Evolutionary conservation across 1,140 invertebrate species (phyloP), one percentile per base, ranked within the genome.

Genomic region (Mercenaria mercenaria): DNA sequence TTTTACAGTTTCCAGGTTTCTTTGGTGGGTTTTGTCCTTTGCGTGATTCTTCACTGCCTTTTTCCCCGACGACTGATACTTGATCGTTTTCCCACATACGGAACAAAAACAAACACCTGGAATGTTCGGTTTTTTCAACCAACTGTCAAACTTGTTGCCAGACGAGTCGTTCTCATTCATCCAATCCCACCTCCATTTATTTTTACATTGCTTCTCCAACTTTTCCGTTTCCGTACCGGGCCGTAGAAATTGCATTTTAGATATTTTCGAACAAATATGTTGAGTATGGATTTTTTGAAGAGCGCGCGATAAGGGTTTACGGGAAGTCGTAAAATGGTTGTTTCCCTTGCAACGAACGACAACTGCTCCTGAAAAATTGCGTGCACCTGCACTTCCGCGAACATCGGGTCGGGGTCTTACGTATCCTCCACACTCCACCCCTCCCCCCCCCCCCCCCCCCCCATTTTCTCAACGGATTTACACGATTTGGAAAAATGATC

Each of bases 181-280:
- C 76, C 76, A 79, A 52, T 79, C 43, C 76, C 76, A 79, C 20
- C 76, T 50, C 76, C 76, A 79, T 41, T 79, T 79, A 34, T 79
- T 79, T 32, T 74, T 74, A 11, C 11, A 20, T n/a, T 23, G 15
- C 26, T 39, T 39, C 39, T 74, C 69, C 1, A 74, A 29, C 29
- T 39, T 13, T 39, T 74, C 39, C 0, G 29, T 41, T 39, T 74
- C 29, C 11, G 23, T 39, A 26, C 37, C 37, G 0, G 32, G 32
- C 23, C 8, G 10, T 74, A 74, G 37, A 20, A 74, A 74, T 18
- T 74, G 37, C 69, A 74, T 74, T 37, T 39, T 74, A 29, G 1
- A 32, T 18, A 18, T 72, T 34, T 6, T 15, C 4, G 20, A 56
- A 56, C 13, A 56, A 8, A 64, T 6, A 8, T 29, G 26, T 26